Percentiles rank a stretch among this genome's conserved stretches.
These are phyloP conservation scores for Drosophila fulvimacula DNA, from an alignment of 2,888 invertebrate genomes.

Conservation along the genomic window DNA sequence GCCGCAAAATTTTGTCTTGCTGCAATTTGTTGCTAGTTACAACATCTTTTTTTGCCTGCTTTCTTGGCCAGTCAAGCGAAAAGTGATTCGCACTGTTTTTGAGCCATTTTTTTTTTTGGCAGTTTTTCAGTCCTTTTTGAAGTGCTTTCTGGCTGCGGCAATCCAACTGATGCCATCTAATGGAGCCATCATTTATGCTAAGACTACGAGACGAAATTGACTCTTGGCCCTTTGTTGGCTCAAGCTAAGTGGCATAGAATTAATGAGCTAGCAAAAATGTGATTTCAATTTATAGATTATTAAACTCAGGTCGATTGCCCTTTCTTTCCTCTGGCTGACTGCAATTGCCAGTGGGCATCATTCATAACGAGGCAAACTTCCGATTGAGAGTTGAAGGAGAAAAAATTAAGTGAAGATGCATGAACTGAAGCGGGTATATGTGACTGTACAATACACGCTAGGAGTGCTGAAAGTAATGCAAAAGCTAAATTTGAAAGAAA, in stretches of 20 bases:
- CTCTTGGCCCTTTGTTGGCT: slow-evolving; percentile 7
- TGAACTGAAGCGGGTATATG: background rate
- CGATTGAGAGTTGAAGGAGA: slow-evolving; percentile 5
- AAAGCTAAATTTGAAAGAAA: background rate
- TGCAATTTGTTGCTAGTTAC: slow-evolving; percentile 50
- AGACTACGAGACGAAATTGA: slow-evolving; percentile 29
- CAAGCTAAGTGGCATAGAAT: slow-evolving; percentile 40
- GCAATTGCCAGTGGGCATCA: slow-evolving; percentile 67
- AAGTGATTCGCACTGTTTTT: slow-evolving; percentile 41
- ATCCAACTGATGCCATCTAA: slow-evolving; percentile 63
- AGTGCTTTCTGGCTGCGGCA: slow-evolving; percentile 20
- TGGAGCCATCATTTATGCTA: slow-evolving; percentile 58
- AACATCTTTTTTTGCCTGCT: slow-evolving; percentile 17
- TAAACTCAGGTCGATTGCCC: slow-evolving; percentile 24
- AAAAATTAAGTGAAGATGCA: slow-evolving; percentile 30
- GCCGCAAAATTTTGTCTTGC: slow-evolving; percentile 25
- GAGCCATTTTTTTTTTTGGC: slow-evolving; percentile 18
- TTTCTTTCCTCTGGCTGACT: background rate
- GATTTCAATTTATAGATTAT: slow-evolving; percentile 75
- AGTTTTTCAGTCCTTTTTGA: slow-evolving; percentile 17
- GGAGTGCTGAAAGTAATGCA: background rate
- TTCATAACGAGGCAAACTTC: slow-evolving; percentile 50
- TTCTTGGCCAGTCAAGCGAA: slow-evolving; percentile 31
- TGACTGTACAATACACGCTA: background rate
- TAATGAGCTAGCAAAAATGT: slow-evolving; percentile 74